phyloP scores from a whole-genome alignment of 2,888 invertebrate species.

The Drosophila monieri region DNA sequence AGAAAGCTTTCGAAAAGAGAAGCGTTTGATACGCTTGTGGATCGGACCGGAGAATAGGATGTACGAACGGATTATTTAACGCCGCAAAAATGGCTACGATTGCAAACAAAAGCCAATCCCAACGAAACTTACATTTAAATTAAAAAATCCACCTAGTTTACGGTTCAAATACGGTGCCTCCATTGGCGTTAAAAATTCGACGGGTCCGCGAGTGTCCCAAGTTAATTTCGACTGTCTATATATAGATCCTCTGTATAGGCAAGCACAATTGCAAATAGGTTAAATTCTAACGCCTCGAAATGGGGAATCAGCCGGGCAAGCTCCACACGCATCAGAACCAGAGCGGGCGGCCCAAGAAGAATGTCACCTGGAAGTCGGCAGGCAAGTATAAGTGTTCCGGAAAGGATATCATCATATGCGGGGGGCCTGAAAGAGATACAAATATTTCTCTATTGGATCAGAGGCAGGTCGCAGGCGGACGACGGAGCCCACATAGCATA shows the following conservation, averaged over 20 bases:
- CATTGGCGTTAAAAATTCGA: conserved; percentile 43
- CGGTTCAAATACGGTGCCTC: conserved; percentile 18
- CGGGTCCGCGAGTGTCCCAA: conserved; percentile 53
- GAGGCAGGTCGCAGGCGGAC: conserved; percentile 41
- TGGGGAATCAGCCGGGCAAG: conserved; percentile 88
- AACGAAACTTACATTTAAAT: conserved; percentile 50
- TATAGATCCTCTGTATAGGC: conserved; percentile 74
- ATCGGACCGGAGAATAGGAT: conserved; percentile 29
- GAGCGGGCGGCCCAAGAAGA: conserved; percentile 88
- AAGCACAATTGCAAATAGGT: conserved; percentile 71
- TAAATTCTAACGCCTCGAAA: conserved; percentile 76
- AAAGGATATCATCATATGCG: conserved; percentile 17
- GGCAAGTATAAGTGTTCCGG: conserved; percentile 85
- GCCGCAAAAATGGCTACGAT: conserved; percentile 74
- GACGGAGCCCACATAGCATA: conserved; percentile 51
- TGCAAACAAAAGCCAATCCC: conserved; percentile 53
- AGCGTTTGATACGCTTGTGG: conserved; percentile 22
- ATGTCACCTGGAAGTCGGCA: conserved; percentile 94
- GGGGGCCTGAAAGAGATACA: conserved; percentile 7
- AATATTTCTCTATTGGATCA: conserved; percentile 34
- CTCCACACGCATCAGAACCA: conserved; percentile 83
- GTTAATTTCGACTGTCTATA: conserved; percentile 62
- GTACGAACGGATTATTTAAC: conserved; percentile 81
- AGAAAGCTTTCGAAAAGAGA: conserved; percentile 34
- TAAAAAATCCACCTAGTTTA: conserved; percentile 8